Evolutionary conservation across 2,797 vertebrate genomes (phyloP).

Genomic region (Hippopotamyrus pictus): DNA sequence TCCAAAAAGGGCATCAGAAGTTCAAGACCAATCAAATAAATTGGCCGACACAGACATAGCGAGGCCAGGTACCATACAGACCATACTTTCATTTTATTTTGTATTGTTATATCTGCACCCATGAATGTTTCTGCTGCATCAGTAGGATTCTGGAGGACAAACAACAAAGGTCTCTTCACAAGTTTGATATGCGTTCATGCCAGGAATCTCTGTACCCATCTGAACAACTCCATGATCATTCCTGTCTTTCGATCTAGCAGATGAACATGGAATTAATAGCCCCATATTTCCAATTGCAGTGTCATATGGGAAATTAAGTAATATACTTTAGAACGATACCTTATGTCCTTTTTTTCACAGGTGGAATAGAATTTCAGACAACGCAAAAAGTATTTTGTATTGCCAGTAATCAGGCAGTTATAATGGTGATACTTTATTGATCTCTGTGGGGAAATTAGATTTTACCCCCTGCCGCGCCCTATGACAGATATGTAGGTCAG

Average conservation of each 20-base stretch:
- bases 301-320: background rate
- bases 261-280: background rate
- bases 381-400: background rate
- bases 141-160: background rate
- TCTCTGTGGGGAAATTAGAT: background rate
- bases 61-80: conserved; percentile 10
- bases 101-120: background rate
- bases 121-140: background rate
- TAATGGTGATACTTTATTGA: background rate
- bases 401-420: background rate
- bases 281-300: background rate
- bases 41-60: background rate
- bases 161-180: background rate
- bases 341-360: background rate
- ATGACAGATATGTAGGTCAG: background rate
- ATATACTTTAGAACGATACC: background rate
- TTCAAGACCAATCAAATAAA: conserved; percentile 15
- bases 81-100: background rate
- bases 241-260: background rate
- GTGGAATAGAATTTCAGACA: background rate
- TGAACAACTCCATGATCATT: background rate
- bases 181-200: background rate
- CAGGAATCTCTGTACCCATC: background rate
- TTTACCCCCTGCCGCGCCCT: background rate
- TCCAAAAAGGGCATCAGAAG: conserved; percentile 32